Base-by-base conservation (phyloP, 2,113 vertebrate genomes). In the Henicopernis longicauda region DNA sequence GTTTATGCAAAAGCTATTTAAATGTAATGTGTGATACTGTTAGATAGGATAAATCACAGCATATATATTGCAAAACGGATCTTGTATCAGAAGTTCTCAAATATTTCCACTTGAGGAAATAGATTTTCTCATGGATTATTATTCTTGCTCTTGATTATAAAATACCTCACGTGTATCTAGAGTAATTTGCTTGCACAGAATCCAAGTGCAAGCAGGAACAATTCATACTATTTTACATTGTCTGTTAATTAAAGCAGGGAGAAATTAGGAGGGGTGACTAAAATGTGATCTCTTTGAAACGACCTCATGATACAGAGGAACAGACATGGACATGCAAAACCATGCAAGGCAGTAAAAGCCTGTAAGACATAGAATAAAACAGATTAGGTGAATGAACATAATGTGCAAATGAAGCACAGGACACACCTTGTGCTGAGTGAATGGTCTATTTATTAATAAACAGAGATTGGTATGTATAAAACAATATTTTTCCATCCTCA, bases 91-190 rank as follows among this genome's bases (percentile, higher is more conserved):
- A 71, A 78, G 69, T 79, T 90, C 77, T 90, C 78, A 92, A 94
- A 87, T 29, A 52, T 38, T 94, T 89, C 61, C 61, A 82, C 66
- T 93, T 54, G 49, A 89, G 81, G 81, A 95, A 95, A 95, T 29
- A 94, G 94, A 96, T 94, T 93, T 92, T 94, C 94, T 95, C 83
- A 72, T 80, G 73, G 65, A 89, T 87, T 91, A 89, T 49, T 52
- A 49, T 50, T 81, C 73, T 92, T 50, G 67, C 42, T 95, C 36
- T 84, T 95, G 89, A 89, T 95, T 92, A 79, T 94, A 94, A 95
- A 96, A 87, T 79, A 69, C 54, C 52, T 88, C 57, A 45, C 57
- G 52, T 92, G 55, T 89, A 91, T 69, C 93, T 87, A 66, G 45
- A 85, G 71, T 89, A 87, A 94, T 97, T 93, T 90, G 52, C 47